Percentiles rank a stretch among this genome's conserved stretches.
Conservation (phyloP, 2,888 invertebrate genomes). For the Sphaeridia pumilis region DNA sequence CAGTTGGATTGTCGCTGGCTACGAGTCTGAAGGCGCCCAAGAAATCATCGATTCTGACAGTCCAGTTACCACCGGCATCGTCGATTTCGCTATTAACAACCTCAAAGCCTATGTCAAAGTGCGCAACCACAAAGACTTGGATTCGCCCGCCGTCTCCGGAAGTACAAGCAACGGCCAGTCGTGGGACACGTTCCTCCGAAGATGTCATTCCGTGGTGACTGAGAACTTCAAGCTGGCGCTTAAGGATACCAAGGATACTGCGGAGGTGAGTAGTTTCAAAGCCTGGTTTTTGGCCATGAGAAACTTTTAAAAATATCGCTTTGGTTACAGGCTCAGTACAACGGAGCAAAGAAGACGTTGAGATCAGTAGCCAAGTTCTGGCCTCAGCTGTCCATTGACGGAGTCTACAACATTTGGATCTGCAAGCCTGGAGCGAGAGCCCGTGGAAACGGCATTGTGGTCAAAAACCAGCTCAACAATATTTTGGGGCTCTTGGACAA, state of each 20-base stretch:
- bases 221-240: background rate
- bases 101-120: conserved; percentile 53
- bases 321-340: conserved; percentile 43
- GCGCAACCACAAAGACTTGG: conserved; percentile 55
- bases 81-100: conserved; percentile 60
- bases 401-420: conserved; percentile 82
- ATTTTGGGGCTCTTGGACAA: conserved; percentile 58
- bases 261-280: background rate
- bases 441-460: conserved; percentile 74
- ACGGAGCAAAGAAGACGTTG: conserved; percentile 50
- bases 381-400: conserved; percentile 76
- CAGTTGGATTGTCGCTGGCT: conserved; percentile 58
- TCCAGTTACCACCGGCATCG: conserved; percentile 40
- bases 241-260: background rate
- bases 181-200: conserved; percentile 73
- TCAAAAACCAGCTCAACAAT: conserved; percentile 74
- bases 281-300: too few relatives aligned
- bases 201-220: conserved; percentile 53
- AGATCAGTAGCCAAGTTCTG: conserved; percentile 56
- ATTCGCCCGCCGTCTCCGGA: conserved; percentile 38
- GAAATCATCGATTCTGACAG: conserved; percentile 38
- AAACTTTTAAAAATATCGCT: too few relatives aligned
- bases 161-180: conserved; percentile 52
- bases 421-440: conserved; percentile 89
- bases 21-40: conserved; percentile 46